Evolutionary conservation across 2,797 vertebrate species (phyloP), one percentile per base, ranked within the genome.

Genomic region (Acanthornis magna): DNA sequence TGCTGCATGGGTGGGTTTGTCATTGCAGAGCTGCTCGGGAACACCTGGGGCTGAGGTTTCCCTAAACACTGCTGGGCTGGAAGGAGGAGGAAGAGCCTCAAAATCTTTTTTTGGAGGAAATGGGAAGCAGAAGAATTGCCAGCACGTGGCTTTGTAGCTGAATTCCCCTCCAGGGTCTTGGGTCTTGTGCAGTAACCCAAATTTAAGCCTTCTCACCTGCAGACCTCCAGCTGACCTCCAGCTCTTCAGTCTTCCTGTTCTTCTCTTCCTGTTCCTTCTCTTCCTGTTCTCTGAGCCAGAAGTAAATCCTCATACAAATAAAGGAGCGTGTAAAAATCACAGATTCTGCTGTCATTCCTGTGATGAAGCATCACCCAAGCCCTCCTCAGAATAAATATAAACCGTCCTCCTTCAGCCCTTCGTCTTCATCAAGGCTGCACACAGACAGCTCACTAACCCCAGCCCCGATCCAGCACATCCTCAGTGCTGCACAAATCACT

Each of bases 391-490:
- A 94, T 93, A 85, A 93, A 95, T 58, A 77, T 32, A 88, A 95
- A 67, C 74, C 12, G 1, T 54, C 19, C 18, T 85, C n/a, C 71
- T 87, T 73, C 63, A 57, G 30, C 65, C 63, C 76, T 95, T 95
- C 91, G 67, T 95, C 94, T 96, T 88, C 89, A 90, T 82, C 94
- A 95, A 79, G 91, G 94, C 74, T 94, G 65, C 77, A 67, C 30
- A 38, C 25, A 86, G 92, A 78, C 89, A 91, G 60, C 61, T 91
- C 88, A 74, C 84, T 67, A 93, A 88, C 63, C 83, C 81, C 86
- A 58, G 30, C 53, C 42, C 22, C 42, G 4, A 84, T 58, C 48
- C 43, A 26, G 61, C 48, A 53, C 42, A 40, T 57, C 74, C 80
- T 87, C 72, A 40, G 2, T 8, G 60, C 77, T 40, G 30, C 68